phyloP scores from a whole-genome alignment of 2,888 invertebrate species.

The Cremastinae sp. region DNA sequence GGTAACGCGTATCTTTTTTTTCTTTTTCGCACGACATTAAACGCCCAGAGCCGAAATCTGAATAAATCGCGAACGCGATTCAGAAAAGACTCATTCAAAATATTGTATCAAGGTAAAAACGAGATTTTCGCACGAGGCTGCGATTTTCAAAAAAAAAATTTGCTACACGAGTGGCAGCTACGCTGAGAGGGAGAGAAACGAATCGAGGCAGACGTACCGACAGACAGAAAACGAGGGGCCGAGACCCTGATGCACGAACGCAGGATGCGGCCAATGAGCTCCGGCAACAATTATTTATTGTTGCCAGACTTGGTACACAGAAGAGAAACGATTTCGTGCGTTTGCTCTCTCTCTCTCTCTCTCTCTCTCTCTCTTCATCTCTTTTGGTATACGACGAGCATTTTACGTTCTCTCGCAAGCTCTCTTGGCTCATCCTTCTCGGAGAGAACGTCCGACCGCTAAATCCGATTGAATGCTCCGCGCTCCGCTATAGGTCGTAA shows the following conservation, averaged over 20 bases:
- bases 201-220: conserved; percentile 70
- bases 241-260: conserved; percentile 70
- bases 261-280: conserved; percentile 79
- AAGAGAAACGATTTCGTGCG: conserved; percentile 27
- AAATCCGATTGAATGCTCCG: conserved; percentile 10
- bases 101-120: too few relatives aligned
- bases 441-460: conserved; percentile 24
- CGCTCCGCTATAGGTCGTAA: conserved; percentile 34
- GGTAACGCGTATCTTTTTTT: background rate
- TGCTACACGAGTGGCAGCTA: too few relatives aligned
- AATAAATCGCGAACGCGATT: too few relatives aligned
- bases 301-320: conserved; percentile 70
- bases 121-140: too few relatives aligned
- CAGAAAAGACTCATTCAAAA: too few relatives aligned
- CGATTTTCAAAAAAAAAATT: too few relatives aligned
- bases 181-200: conserved; percentile 39
- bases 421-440: conserved; percentile 30
- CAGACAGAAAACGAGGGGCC: conserved; percentile 72
- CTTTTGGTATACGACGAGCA: conserved; percentile 27
- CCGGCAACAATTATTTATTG: conserved; percentile 78
- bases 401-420: conserved; percentile 35
- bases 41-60: too few relatives aligned
- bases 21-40: too few relatives aligned
- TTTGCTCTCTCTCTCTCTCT: conserved; percentile 35
- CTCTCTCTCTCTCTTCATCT: conserved; percentile 29